Evolutionary conservation across 2,888 invertebrate genomes (phyloP).

Genomic region (Brenthis daphne): DNA sequence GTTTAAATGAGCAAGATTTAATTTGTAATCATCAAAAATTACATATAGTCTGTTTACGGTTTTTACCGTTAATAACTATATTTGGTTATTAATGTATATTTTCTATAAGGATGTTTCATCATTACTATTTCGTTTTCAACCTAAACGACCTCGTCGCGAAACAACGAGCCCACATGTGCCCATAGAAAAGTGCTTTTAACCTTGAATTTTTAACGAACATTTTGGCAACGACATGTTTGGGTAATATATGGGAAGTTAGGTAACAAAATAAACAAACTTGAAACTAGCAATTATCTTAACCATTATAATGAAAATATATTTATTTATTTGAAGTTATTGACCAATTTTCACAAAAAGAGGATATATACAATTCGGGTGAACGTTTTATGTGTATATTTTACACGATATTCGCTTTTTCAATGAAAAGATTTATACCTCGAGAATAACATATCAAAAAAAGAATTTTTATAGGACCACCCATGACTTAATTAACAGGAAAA

Average conservation of each 20-base stretch:
- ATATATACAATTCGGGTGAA: no score
- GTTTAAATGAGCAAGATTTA: no score
- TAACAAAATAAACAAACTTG: constrained; percentile 8
- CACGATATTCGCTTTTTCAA: no score
- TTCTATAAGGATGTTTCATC: not conserved
- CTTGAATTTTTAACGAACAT: constrained; percentile 31
- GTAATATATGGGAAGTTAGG: not conserved
- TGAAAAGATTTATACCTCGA: no score
- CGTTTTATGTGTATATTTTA: no score
- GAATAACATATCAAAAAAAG: no score
- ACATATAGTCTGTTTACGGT: no score
- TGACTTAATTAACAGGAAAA: no score
- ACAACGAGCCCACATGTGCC: constrained; percentile 28
- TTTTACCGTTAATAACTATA: no score
- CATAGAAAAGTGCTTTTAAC: constrained; percentile 20
- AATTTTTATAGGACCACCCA: no score
- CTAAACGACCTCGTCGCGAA: constrained; percentile 23
- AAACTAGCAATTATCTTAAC: not conserved
- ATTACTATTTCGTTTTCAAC: not conserved
- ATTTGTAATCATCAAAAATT: no score
- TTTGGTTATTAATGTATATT: no score
- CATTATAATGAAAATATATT: not conserved
- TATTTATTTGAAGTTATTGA: not conserved
- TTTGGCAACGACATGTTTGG: constrained; percentile 21
- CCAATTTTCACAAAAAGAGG: not conserved